A percentile compares a stretch with the other conserved stretches of the same genome.
Evolutionary conservation across 2,797 vertebrate genomes (phyloP).

Genomic region (Tapera naevia): DNA sequence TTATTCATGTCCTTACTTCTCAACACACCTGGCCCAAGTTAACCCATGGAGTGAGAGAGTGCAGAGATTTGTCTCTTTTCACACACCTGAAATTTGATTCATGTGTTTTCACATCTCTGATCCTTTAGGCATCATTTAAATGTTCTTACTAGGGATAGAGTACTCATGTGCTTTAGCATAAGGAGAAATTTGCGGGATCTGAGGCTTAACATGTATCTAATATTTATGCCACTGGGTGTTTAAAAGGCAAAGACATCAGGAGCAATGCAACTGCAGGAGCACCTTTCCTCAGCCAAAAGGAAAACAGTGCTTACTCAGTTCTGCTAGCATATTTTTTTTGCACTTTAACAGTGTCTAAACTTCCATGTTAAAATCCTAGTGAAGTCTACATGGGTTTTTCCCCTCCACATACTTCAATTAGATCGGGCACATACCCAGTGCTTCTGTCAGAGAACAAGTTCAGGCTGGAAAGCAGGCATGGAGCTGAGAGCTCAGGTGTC

Average conservation of each 20-base stretch:
- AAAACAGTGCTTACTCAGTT: neutral
- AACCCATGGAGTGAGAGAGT: neutral
- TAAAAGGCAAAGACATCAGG: constrained; percentile 12
- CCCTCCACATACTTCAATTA: neutral
- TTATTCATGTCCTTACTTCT: constrained; percentile 5
- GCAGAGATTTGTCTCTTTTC: neutral
- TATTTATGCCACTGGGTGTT: constrained; percentile 36
- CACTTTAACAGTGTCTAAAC: neutral
- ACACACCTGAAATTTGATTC: neutral
- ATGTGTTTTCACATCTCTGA: neutral
- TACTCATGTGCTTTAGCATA: neutral
- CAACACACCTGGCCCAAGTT: neutral
- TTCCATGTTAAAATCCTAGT: neutral
- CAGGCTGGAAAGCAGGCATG: rapidly evolving
- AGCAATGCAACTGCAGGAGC: neutral
- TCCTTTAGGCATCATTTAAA: neutral
- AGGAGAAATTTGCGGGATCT: constrained; percentile 27
- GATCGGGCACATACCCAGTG: neutral
- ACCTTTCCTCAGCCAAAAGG: neutral
- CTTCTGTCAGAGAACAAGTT: neutral
- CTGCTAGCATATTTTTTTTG: constrained; percentile 18
- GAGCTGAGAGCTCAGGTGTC: neutral
- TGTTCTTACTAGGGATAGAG: neutral
- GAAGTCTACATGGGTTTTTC: neutral
- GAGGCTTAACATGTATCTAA: constrained; percentile 23